Evolutionary conservation across 2,888 invertebrate genomes (phyloP).

Genomic region (Stenchaetothrips biformis): DNA sequence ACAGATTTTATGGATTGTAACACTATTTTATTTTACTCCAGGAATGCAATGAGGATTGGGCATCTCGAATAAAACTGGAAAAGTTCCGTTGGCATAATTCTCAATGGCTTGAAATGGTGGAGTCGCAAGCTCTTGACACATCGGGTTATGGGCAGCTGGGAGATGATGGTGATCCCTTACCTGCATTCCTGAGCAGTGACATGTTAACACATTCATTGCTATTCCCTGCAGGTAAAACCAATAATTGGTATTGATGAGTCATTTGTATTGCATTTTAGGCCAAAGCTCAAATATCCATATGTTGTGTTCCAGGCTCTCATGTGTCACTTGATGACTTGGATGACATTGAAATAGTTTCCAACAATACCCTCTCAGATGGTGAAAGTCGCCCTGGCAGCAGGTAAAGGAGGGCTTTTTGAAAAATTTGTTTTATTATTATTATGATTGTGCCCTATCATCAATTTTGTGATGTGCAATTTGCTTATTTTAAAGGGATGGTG

Average conservation of each 20-base stretch:
- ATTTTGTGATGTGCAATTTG: not conserved
- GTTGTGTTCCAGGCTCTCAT: conserved; percentile 49
- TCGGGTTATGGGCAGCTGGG: conserved; percentile 35
- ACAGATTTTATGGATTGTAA: not conserved
- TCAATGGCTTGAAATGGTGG: conserved; percentile 97
- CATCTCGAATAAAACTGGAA: conserved; percentile 86
- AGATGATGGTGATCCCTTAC: conserved; percentile 61
- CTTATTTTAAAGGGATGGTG: not conserved
- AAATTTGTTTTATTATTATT: too few relatives aligned
- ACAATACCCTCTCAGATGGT: conserved; percentile 38
- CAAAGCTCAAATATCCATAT: too few relatives aligned
- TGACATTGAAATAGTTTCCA: conserved; percentile 40
- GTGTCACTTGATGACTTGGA: conserved; percentile 52
- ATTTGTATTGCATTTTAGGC: conserved; percentile 23
- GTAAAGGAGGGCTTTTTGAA: conserved; percentile 30
- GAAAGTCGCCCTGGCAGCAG: conserved; percentile 40
- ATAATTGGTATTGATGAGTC: conserved; percentile 30
- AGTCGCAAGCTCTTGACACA: conserved; percentile 56
- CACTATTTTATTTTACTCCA: conserved; percentile 38
- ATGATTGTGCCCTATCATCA: too few relatives aligned
- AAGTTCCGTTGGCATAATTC: conserved; percentile 97
- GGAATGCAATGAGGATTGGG: conserved; percentile 85
- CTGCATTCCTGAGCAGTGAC: conserved; percentile 71
- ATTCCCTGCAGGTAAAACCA: conserved; percentile 45
- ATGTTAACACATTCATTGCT: conserved; percentile 58